Base-by-base conservation (phyloP, 2,888 invertebrate species). In the Apotomis betuletana region DNA sequence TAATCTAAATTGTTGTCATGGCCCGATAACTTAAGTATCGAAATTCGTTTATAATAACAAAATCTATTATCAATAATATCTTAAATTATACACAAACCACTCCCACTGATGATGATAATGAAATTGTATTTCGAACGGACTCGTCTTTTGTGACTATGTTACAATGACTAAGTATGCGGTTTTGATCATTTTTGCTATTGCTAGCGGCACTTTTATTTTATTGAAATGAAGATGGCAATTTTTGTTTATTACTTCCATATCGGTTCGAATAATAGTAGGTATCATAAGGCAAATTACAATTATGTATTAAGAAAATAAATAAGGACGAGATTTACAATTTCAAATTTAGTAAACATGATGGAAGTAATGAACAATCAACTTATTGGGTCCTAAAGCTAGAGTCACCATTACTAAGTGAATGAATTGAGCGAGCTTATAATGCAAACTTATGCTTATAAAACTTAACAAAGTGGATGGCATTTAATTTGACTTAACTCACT, bases 381-480 rank as follows among this genome's bases (percentile, higher is more conserved):
- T 78, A 78, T 78, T 81, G 75, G 81, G 77, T 81, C 84, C 85
- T 90, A 85, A 83, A 83, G 83, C 90, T 91, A 89, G 85, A 83
- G 85, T 87, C 87, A 88, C 86, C 83, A 86, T 86, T 83, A 87
- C 89, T 90, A 90, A 86, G 84, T 88, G 88, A 90, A 90, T 90
- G 90, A 89, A 90, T 93, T 93, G 92, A 93, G 92, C 92, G 90
- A 91, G 87, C 91, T 91, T 92, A 91, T 85, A 87, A 85, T 89
- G 89, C 89, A 84, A 90, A 88, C 90, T 92, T 90, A 91, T 81
- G 83, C 86, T 87, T 86, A 89, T 86, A 92, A 92, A 93, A 92
- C 92, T 93, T 92, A 93, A 92, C 92, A 92, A 92, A 92, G 90
- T 92, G 92, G 92, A 93, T 93, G 93, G 93, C 93, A 93, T 93